A percentile compares a stretch with the other conserved stretches of the same genome.
Conservation (phyloP, 2,888 invertebrate genomes). For the Leucoma salicis region DNA sequence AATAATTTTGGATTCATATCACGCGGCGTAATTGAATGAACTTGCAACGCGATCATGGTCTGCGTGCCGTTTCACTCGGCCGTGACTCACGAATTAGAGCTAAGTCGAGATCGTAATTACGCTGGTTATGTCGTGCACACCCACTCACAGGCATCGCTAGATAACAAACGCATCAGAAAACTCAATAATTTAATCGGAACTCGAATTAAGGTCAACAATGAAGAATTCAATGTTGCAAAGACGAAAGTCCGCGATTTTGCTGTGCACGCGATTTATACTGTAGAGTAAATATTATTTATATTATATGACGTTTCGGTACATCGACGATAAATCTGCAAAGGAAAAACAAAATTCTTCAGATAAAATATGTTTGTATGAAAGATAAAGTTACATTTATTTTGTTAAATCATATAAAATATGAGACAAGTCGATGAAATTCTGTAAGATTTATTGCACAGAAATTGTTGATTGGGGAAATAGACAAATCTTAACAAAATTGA, state of each 20-base stretch:
- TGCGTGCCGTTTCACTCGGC: slow-evolving; percentile 71
- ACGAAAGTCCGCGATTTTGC: slow-evolving; percentile 28
- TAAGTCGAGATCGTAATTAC: slow-evolving; percentile 73
- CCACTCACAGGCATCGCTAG: slow-evolving; percentile 52
- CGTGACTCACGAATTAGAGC: slow-evolving; percentile 81
- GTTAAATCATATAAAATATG: slow-evolving; percentile 21
- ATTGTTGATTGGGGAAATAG: slow-evolving; percentile 9
- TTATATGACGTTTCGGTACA: slow-evolving; percentile 21
- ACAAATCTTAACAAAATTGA: slow-evolving; percentile 8
- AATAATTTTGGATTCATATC: slow-evolving; percentile 66
- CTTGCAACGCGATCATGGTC: slow-evolving; percentile 56
- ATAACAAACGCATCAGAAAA: slow-evolving; percentile 55
- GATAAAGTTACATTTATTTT: slow-evolving; percentile 18
- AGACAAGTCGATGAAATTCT: slow-evolving; percentile 6
- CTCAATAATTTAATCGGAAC: slow-evolving; percentile 58
- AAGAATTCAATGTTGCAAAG: slow-evolving; percentile 26
- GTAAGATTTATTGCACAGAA: slow-evolving; percentile 9
- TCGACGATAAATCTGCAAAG: slow-evolving; percentile 30
- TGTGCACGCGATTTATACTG: slow-evolving; percentile 16
- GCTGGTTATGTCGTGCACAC: slow-evolving; percentile 70
- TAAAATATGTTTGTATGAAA: slow-evolving; percentile 15
- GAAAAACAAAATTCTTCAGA: slow-evolving; percentile 13
- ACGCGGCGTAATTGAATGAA: slow-evolving; percentile 71
- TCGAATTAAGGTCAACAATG: slow-evolving; percentile 61
- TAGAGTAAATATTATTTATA: slow-evolving; percentile 22